Evolutionary conservation across 2,113 vertebrate genomes (phyloP), one percentile per base, ranked within the genome.

Genomic region (Triplophysa dalaica): DNA sequence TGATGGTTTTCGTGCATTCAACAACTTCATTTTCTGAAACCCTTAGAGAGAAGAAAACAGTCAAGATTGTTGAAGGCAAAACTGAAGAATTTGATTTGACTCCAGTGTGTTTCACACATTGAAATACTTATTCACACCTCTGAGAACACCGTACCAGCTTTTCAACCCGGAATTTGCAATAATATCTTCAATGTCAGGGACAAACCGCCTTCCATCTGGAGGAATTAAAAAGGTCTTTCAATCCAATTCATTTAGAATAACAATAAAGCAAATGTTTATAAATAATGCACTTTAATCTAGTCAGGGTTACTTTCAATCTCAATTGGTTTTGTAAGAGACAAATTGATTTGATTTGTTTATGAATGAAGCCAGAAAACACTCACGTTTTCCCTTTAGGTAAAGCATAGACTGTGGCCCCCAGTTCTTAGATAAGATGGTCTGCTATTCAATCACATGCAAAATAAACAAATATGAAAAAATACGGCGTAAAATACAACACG

Each of bases 391-490:
- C 85, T 93, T 93, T 60, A 93, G 70, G 76, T 93, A 93, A 87
- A 93, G 91, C 92, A 92, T 93, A 74, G 92, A 92, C 87, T 93
- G 92, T 61, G 92, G 92, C 21, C 92, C 87, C 92, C 92, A 93
- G 88, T 91, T 91, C 76, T 87, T 87, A 56, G 86, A 67, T 26
- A 81, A 68, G 22, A 75, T 65, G 8, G 60, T 80, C 85, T 88
- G 82, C n/a, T 81, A 52, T 73, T 4, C 12, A 84, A 84, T 19
- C 77, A 82, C 83, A 87, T 75, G 50, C 56, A 63, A 10, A 45
- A 19, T 7, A 10, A 64, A 8, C 58, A 5, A 76, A 61, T 14
- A 77, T n/a, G 19, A 74, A 22, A 63, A 4, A 24, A 63, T 5
- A 68, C 50, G 8, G 3, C 41, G 2, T 52, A n/a, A 1, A 21